phyloP scores from a whole-genome alignment of 2,888 invertebrate species.

The Microctonus aethiopoides region DNA sequence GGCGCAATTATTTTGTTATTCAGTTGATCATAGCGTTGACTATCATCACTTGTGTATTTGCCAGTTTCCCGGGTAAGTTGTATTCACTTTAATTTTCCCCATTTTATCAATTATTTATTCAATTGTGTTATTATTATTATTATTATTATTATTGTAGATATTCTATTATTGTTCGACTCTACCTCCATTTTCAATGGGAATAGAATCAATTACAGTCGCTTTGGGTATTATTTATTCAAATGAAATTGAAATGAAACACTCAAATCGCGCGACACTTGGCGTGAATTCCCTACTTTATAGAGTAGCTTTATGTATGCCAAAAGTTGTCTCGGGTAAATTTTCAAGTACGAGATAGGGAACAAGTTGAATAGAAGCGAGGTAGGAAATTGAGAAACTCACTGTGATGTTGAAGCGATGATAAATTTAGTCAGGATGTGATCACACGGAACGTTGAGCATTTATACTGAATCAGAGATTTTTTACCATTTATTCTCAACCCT shows the following conservation, averaged over 20 bases:
- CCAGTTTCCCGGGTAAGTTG: conserved; percentile 23
- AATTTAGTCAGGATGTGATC: conserved; percentile 31
- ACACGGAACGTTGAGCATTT: conserved; percentile 28
- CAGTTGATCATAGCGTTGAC: conserved; percentile 27
- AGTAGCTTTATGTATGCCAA: conserved; percentile 6
- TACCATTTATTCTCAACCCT: background rate
- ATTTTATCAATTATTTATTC: background rate
- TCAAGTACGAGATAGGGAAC: conserved; percentile 2
- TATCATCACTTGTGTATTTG: conserved; percentile 19
- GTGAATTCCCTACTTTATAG: conserved; percentile 1
- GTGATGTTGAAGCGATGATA: conserved; percentile 29
- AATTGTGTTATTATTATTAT: background rate
- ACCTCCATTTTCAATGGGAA: too few species aligned
- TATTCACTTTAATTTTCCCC: background rate
- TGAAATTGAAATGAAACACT: background rate
- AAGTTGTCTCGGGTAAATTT: conserved; percentile 15
- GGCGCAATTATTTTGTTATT: background rate
- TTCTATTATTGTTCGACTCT: background rate
- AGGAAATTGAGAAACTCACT: conserved; percentile 12
- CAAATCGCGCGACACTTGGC: background rate
- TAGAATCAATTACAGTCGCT: background rate
- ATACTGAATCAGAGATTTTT: conserved; percentile 2
- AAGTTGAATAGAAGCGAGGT: background rate
- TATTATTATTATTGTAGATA: background rate
- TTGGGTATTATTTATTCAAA: conserved; percentile 10